Evolutionary conservation across 2,888 invertebrate genomes (phyloP), one percentile per base, ranked within the genome.

Genomic region (Dynastes tityus): DNA sequence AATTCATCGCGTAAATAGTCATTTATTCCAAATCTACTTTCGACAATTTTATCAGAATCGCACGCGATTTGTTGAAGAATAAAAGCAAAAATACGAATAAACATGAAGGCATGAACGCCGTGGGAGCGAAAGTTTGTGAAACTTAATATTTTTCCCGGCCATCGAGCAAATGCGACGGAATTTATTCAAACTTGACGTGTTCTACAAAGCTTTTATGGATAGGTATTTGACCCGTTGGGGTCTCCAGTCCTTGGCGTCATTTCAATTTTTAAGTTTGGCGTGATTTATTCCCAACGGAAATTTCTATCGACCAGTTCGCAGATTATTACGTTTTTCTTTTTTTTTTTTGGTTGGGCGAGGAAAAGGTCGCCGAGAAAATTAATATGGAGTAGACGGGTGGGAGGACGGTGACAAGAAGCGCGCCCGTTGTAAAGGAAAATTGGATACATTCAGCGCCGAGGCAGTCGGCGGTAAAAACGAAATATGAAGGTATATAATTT

Each of bases 241-340:
- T 68, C 68, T 49, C 49, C 68, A 1, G 22, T 67, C 16, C 22
- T 45, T 16, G 55, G 16, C 55, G 55, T 58, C 27, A 13, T 68
- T 68, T 68, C 68, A 68, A 68, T 68, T 68, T 68, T 68, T 68
- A 68, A 68, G 68, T 68, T 68, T 29, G 29, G 27, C 68, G 51
- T 68, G 68, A 68, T 68, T 68, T 68, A 68, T 68, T 53, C 68
- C 27, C 68, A 29, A 68, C 29, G 51, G 68, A 68, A 51, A 67
- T 67, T 68, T 51, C 51, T 11, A 22, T 51, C 51, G 68, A 51
- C 51, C 68, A 40, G 51, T 51, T 51, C 51, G 51, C 68, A 51
- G 51, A 68, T 68, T 68, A 68, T 51, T 68, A 49, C 68, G 13
- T 63, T 63, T 63, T 32, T 29, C 22, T 58, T 58, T 58, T 58